phyloP scores from a whole-genome alignment of 2,888 invertebrate genomes.

The Deroplatys truncata region DNA sequence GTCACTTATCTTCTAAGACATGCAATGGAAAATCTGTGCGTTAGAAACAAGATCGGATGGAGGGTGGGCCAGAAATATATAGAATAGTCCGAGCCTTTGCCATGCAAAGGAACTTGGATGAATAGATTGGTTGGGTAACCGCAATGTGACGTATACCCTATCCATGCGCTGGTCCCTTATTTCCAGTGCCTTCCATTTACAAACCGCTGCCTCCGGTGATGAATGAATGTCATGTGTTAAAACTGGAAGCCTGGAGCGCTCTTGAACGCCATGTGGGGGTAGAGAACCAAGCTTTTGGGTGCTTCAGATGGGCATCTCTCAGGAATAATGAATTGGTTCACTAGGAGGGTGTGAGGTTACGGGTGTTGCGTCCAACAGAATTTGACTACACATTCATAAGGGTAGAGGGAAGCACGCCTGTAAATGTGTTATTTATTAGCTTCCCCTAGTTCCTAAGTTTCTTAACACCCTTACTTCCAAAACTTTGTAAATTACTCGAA shows the following conservation, averaged over 20 bases:
- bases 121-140: constrained; percentile 7
- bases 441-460: not conserved
- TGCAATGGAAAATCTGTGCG: not conserved
- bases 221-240: constrained; percentile 6
- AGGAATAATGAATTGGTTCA: not conserved
- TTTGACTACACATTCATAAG: not conserved
- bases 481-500: not conserved
- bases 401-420: not conserved
- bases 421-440: not conserved
- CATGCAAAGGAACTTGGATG: not conserved
- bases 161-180: not conserved
- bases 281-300: not conserved
- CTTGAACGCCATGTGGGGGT: not conserved
- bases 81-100: not conserved
- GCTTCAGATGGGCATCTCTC: not conserved
- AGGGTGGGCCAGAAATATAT: not conserved
- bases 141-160: not conserved
- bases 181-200: not conserved
- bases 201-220: not conserved
- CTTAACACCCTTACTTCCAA: not conserved
- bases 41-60: not conserved
- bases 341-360: not conserved
- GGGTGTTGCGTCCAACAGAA: not conserved
- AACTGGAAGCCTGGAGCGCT: not conserved
- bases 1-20: not conserved